Conservation (phyloP, 2,888 invertebrate species). For the Prosopocoilus inquinatus region DNA sequence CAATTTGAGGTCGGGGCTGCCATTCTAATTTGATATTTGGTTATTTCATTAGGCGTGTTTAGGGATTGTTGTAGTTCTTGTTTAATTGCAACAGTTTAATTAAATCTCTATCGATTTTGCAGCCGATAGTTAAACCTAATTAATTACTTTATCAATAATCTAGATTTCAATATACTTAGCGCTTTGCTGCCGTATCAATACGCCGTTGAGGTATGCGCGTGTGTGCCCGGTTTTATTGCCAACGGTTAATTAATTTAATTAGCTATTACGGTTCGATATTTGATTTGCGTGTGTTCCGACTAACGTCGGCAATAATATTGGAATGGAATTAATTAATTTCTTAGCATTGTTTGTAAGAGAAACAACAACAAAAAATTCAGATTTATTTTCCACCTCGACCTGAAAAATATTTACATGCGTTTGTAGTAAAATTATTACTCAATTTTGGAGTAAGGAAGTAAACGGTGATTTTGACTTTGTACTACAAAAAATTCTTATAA, state of each 20-base stretch:
- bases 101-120: slow-evolving; percentile 29
- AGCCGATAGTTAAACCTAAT: slow-evolving; percentile 20
- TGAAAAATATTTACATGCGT: too few species aligned
- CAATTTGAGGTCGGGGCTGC: slow-evolving; percentile 28
- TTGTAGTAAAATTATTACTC: too few species aligned
- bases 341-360: too few species aligned
- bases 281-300: slow-evolving; percentile 1
- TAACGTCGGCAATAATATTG: too few species aligned
- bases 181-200: neutral
- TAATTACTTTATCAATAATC: slow-evolving; percentile 22
- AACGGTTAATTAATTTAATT: slow-evolving; percentile 13
- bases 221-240: slow-evolving; percentile 7
- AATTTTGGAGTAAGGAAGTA: too few species aligned
- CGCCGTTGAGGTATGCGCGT: too few species aligned
- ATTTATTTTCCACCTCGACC: too few species aligned
- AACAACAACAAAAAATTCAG: too few species aligned
- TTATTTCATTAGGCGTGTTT: slow-evolving; percentile 33
- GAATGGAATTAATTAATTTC: too few species aligned
- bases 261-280: slow-evolving; percentile 10
- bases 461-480: too few species aligned
- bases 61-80: slow-evolving; percentile 32
- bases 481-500: too few species aligned
- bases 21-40: slow-evolving; percentile 32
- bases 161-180: slow-evolving; percentile 18
- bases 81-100: slow-evolving; percentile 33